These are phyloP conservation scores for Callipepla californica DNA, from an alignment of 2,113 vertebrate genomes.

Conservation along the genomic window DNA sequence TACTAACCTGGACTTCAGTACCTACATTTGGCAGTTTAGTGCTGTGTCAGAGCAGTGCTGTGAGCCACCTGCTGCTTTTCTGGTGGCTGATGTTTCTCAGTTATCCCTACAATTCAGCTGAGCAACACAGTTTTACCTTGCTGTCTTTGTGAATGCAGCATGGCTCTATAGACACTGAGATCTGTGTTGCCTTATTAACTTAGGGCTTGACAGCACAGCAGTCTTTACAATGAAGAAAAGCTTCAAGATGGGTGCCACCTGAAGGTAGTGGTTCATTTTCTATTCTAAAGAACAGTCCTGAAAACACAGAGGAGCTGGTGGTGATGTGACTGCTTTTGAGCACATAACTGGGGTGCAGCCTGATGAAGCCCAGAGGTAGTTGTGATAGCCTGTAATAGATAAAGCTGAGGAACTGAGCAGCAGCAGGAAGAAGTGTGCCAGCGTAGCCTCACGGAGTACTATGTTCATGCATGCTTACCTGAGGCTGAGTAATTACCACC, in stretches of 20 bases:
- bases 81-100: not conserved
- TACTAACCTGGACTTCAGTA: not conserved
- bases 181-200: not conserved
- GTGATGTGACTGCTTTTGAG: not conserved
- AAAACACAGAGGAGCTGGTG: not conserved
- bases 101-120: not conserved
- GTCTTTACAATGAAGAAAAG: not conserved
- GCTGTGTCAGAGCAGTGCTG: not conserved
- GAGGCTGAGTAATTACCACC: not conserved
- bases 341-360: not conserved
- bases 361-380: not conserved
- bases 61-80: not conserved
- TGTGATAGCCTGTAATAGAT: not conserved
- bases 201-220: too few species aligned
- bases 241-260: rapidly evolving
- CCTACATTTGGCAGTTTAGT: not conserved
- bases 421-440: not conserved
- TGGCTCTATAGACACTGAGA: not conserved
- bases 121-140: not conserved
- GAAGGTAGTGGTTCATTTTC: not conserved
- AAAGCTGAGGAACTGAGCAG: not conserved
- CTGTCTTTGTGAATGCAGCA: not conserved
- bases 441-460: not conserved
- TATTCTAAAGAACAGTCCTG: not conserved
- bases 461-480: not conserved